Evolutionary conservation across 2,797 vertebrate species (phyloP), one percentile per base, ranked within the genome.

Genomic region (Sebastes alutus): DNA sequence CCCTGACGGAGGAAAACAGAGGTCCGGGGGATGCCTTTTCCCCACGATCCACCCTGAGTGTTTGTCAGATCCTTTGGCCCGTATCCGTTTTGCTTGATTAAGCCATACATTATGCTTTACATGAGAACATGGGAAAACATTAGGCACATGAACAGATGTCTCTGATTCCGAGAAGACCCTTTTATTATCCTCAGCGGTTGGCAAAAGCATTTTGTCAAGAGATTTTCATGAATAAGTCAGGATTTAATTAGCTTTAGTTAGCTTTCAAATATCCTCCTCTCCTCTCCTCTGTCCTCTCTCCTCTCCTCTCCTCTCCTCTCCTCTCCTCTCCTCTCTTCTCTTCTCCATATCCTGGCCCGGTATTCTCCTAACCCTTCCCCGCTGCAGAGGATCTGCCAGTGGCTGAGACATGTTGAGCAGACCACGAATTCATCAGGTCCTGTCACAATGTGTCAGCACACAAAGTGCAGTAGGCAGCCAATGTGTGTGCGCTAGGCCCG

Each of bases 371-470:
- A n/a, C 49, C 20, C 58, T 62, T 23, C 13, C 22, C 58, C 7
- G 23, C 65, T 56, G 38, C 33, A 35, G 55, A 80, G 30, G 27
- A 77, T 74, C 69, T 76, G 84, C 81, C 83, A 85, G 59, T 81
- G 73, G 16, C 59, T 77, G 80, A 84, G 83, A 83, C 73, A 72
- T 73, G 63, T 68, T 82, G 52, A 78, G 82, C 59, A 87, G 86
- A 87, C 84, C 83, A 86, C 84, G 64, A 87, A 92, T 92, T 92
- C 64, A 80, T 90, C 82, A 85, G 46, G 6, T 54, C 32, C 33
- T 69, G 33, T 83, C 77, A 77, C 78, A 80, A 73, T 66, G 27
- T 85, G 74, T 80, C 76, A 74, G 80, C 74, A 54, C 58, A 67
- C 16, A 73, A 25, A 79, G 35, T 71, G 32, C 67, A 73, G 54